A percentile compares a stretch with the other conserved stretches of the same genome.
phyloP scores from a whole-genome alignment of 1,140 invertebrate species.

The Phortica variegata region DNA sequence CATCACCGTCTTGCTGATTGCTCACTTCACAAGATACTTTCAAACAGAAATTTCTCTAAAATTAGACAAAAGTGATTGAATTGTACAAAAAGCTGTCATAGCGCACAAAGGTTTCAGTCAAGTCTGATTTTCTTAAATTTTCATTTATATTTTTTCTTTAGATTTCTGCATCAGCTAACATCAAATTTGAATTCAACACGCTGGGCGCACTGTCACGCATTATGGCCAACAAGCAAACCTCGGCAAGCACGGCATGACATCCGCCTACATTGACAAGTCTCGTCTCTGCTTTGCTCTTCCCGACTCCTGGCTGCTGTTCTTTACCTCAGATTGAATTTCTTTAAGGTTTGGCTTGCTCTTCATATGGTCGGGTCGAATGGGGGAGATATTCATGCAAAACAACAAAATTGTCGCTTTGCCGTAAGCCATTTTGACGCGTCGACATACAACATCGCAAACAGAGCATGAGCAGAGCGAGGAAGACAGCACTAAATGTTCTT shows the following conservation, averaged over 20 bases:
- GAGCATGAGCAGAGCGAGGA: not conserved
- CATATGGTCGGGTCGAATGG: too few species aligned
- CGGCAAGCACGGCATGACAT: too few species aligned
- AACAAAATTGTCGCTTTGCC: conserved; percentile 36
- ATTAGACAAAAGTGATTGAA: too few species aligned
- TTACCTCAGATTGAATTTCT: conserved; percentile 31
- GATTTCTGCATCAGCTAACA: conserved; percentile 36
- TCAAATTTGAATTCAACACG: conserved; percentile 44
- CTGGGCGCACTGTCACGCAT: conserved; percentile 37
- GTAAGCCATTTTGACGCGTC: conserved; percentile 50
- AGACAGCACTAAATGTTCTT: too few species aligned
- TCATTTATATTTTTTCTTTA: too few species aligned
- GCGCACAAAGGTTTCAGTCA: too few species aligned
- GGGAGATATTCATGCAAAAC: conserved; percentile 22
- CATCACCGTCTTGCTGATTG: too few species aligned
- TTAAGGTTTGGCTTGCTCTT: conserved; percentile 52
- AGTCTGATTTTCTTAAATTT: too few species aligned
- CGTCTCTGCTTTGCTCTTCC: not conserved
- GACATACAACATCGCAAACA: conserved; percentile 25
- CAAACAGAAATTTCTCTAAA: too few species aligned
- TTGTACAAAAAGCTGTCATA: too few species aligned
- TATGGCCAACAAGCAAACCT: conserved; percentile 33
- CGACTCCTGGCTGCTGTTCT: conserved; percentile 11
- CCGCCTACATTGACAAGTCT: conserved; percentile 9
- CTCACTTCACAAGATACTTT: too few species aligned